A percentile compares a stretch with the other conserved stretches of the same genome.
Evolutionary conservation across 2,113 vertebrate genomes (phyloP).

Genomic region (Odocoileus hemionus): DNA sequence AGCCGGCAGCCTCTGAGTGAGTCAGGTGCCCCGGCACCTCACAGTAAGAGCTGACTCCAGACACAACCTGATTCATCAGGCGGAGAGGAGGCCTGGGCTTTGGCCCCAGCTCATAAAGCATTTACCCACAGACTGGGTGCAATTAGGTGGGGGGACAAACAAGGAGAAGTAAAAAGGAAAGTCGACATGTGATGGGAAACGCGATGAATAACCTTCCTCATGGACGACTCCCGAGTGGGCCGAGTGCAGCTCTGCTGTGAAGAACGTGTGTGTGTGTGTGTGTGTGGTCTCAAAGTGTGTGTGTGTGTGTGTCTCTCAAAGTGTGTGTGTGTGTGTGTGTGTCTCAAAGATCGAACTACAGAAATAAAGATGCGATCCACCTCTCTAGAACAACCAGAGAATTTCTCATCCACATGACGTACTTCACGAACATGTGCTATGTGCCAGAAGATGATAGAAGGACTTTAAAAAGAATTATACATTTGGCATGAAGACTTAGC

Average conservation of each 20-base stretch:
- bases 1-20: conserved; percentile 5
- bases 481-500: conserved; percentile 8
- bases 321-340: rapidly evolving
- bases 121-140: conserved; percentile 26
- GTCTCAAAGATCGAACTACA: not conserved
- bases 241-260: rapidly evolving
- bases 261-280: rapidly evolving
- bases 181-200: not conserved
- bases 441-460: conserved; percentile 35
- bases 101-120: conserved; percentile 58
- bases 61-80: conserved; percentile 52
- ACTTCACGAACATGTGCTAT: conserved; percentile 17
- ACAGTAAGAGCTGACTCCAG: not conserved
- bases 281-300: rapidly evolving
- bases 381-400: not conserved
- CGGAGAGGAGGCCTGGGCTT: conserved; percentile 40
- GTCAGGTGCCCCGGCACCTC: conserved; percentile 28
- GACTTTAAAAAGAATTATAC: not conserved
- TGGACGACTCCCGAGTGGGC: not conserved
- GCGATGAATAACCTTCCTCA: not conserved
- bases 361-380: not conserved
- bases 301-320: not conserved
- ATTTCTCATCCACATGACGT: not conserved
- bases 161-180: conserved; percentile 59
- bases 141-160: conserved; percentile 52